Conservation (phyloP, 2,113 vertebrate species). For the Brachypodius melanocephalos region DNA sequence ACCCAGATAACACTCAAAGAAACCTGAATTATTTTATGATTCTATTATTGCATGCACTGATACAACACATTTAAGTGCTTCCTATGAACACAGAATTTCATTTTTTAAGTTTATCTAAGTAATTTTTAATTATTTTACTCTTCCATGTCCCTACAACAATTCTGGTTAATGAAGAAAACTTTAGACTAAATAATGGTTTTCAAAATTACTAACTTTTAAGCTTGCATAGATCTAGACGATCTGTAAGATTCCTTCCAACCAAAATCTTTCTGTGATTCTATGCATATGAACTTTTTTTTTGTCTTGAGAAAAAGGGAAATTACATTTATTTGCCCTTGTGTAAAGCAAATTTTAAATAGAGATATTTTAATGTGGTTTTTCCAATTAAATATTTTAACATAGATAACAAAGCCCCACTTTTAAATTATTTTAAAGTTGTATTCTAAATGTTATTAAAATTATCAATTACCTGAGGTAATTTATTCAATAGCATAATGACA, state of each 20-base stretch:
- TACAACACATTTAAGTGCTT: neutral
- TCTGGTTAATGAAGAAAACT: neutral
- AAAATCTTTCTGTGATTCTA: neutral
- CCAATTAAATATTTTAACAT: neutral
- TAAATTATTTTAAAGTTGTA: neutral
- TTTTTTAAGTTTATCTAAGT: neutral
- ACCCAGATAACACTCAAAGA: neutral
- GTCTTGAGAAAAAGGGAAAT: neutral
- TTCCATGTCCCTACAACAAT: neutral
- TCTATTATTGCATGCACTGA: neutral
- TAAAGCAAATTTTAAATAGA: neutral
- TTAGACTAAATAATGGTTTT: neutral
- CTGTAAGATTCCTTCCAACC: neutral
- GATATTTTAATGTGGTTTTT: fast-evolving
- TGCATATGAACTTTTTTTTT: neutral
- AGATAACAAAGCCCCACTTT: neutral
- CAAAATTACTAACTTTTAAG: neutral
- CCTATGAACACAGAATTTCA: neutral
- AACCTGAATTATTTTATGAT: neutral
- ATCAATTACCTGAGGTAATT: neutral
- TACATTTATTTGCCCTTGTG: neutral
- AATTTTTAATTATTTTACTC: neutral
- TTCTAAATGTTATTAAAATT: neutral
- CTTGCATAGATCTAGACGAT: neutral
- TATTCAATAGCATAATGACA: neutral